These are phyloP conservation scores for Albula goreensis DNA, from an alignment of 2,113 vertebrate genomes.

Conservation along the genomic window DNA sequence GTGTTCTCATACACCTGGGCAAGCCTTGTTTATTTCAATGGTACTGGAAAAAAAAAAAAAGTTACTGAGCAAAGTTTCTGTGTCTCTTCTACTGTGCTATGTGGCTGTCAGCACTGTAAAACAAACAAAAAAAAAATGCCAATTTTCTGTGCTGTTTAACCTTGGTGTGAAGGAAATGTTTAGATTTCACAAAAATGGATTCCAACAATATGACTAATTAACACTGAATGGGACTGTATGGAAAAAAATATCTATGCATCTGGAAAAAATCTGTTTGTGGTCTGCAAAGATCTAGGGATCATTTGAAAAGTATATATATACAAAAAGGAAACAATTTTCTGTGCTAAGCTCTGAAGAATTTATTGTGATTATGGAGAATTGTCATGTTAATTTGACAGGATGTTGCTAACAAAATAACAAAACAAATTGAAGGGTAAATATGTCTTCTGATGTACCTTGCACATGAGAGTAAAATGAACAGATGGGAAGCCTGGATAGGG, in stretches of 20 bases:
- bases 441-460: background rate
- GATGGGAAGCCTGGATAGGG: background rate
- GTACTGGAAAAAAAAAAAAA: too few relatives aligned
- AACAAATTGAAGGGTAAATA: background rate
- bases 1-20: too few relatives aligned
- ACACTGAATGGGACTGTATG: too few relatives aligned
- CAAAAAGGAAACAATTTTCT: background rate
- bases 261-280: background rate
- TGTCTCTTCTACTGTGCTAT: too few relatives aligned
- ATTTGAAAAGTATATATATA: background rate
- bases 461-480: background rate
- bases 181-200: too few relatives aligned
- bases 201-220: too few relatives aligned
- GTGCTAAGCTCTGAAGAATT: background rate
- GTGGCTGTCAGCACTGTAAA: too few relatives aligned
- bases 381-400: background rate
- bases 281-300: background rate
- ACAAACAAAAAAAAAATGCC: too few relatives aligned
- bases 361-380: background rate
- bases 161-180: too few relatives aligned
- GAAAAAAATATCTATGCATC: too few relatives aligned
- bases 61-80: too few relatives aligned
- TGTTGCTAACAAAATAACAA: background rate
- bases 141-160: too few relatives aligned
- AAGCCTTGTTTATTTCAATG: background rate